Evolutionary conservation across 1,140 invertebrate species (phyloP).

Genomic region (Ctenoplectra terminalis): DNA sequence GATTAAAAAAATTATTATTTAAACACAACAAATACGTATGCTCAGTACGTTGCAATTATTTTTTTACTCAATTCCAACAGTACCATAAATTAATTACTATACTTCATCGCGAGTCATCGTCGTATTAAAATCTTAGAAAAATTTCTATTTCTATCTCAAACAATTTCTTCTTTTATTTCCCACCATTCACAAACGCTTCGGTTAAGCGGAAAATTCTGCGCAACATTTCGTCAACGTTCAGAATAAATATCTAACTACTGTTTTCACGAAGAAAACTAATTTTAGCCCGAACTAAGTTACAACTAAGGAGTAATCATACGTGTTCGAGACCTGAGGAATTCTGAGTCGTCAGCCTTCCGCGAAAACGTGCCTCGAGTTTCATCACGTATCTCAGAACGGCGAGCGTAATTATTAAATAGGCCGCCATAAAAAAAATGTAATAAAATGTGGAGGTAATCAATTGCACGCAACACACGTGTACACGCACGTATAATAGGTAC

Average conservation of each 20-base stretch:
- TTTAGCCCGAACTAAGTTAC: background rate
- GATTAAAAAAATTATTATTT: too few relatives aligned
- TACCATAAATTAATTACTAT: too few relatives aligned
- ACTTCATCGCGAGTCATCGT: too few relatives aligned
- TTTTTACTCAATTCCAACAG: too few relatives aligned
- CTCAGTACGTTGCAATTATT: too few relatives aligned
- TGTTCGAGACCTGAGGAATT: background rate
- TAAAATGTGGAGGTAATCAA: conserved; percentile 38
- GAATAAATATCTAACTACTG: background rate
- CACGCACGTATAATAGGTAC: background rate
- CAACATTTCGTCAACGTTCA: background rate
- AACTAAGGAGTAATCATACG: background rate
- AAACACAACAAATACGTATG: too few relatives aligned
- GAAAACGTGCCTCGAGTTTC: background rate
- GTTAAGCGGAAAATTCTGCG: background rate
- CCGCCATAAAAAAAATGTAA: background rate
- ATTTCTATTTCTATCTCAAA: too few relatives aligned
- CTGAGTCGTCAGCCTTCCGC: background rate
- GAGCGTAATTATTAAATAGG: conserved; percentile 21
- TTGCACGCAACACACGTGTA: background rate
- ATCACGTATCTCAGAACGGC: background rate
- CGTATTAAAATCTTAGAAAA: too few relatives aligned
- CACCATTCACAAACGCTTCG: too few relatives aligned
- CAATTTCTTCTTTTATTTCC: too few relatives aligned
- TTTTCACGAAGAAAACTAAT: background rate